Percentiles rank a stretch among this genome's conserved stretches.
Evolutionary conservation across 2,888 invertebrate species (phyloP).

Genomic region (Macrosiphum euphorbiae): DNA sequence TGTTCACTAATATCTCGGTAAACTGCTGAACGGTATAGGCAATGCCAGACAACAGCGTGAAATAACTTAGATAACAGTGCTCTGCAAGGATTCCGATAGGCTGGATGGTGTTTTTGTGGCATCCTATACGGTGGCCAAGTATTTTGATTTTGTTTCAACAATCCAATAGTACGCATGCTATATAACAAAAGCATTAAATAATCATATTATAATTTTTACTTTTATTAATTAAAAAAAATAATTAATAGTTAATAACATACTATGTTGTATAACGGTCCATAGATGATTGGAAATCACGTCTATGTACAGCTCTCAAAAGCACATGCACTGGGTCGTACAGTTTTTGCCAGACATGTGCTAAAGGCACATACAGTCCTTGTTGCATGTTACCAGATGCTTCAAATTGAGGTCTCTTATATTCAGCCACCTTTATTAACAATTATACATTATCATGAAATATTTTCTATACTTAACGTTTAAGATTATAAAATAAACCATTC

Average conservation of each 20-base stretch:
- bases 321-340: slow-evolving; percentile 96
- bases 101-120: slow-evolving; percentile 76
- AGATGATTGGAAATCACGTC: slow-evolving; percentile 92
- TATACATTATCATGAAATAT: background rate
- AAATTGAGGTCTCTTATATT: slow-evolving; percentile 89
- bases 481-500: background rate
- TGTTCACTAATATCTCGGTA: slow-evolving; percentile 85
- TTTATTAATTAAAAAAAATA: background rate
- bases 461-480: background rate
- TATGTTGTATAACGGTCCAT: slow-evolving; percentile 82
- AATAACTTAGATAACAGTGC: slow-evolving; percentile 75
- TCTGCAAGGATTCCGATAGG: slow-evolving; percentile 79
- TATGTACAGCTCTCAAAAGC: slow-evolving; percentile 88
- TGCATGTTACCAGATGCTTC: slow-evolving; percentile 82
- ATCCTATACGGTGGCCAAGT: slow-evolving; percentile 88
- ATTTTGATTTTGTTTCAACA: slow-evolving; percentile 68
- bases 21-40: slow-evolving; percentile 87
- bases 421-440: slow-evolving; percentile 76
- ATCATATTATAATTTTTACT: background rate
- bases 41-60: slow-evolving; percentile 83
- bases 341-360: slow-evolving; percentile 87
- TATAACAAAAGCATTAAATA: slow-evolving; percentile 65
- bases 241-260: slow-evolving; percentile 50
- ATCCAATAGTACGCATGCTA: slow-evolving; percentile 70
- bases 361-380: slow-evolving; percentile 88